Percentiles rank a stretch among this genome's conserved stretches.
Evolutionary conservation across 2,113 vertebrate genomes (phyloP).

Genomic region (Coptodon bakossiorum): DNA sequence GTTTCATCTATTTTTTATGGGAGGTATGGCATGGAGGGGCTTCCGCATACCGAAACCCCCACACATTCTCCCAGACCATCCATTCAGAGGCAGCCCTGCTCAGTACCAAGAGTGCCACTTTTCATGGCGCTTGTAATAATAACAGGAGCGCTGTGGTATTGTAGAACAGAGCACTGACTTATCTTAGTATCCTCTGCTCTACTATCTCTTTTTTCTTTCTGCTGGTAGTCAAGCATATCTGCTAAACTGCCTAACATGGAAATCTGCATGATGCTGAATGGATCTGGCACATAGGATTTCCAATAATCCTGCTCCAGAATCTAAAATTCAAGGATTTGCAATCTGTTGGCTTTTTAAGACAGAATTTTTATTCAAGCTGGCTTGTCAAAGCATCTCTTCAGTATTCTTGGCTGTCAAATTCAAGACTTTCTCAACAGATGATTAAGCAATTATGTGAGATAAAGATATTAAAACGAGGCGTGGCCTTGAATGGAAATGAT

Average conservation of each 20-base stretch:
- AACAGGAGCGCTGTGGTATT: neutral
- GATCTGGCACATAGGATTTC: fast-evolving
- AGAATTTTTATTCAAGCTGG: neutral
- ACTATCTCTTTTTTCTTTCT: neutral
- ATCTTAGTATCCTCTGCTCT: neutral
- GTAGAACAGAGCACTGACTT: neutral
- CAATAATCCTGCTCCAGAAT: neutral
- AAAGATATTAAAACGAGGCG: neutral
- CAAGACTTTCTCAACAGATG: neutral
- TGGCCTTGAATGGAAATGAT: neutral
- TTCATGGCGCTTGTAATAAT: neutral
- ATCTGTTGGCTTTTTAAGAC: neutral
- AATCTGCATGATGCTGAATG: neutral
- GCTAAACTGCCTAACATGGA: neutral
- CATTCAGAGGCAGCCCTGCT: neutral
- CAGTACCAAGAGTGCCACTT: neutral
- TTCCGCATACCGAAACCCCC: neutral
- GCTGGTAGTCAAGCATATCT: neutral
- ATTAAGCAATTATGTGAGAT: neutral
- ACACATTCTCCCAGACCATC: neutral
- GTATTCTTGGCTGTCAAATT: neutral
- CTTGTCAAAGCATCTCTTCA: neutral
- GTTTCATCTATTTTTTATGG: constrained; percentile 64
- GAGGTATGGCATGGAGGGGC: constrained; percentile 12
- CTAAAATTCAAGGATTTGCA: neutral